Conservation (phyloP, 1,140 invertebrate species). For the Pogonomyrmex californicus region DNA sequence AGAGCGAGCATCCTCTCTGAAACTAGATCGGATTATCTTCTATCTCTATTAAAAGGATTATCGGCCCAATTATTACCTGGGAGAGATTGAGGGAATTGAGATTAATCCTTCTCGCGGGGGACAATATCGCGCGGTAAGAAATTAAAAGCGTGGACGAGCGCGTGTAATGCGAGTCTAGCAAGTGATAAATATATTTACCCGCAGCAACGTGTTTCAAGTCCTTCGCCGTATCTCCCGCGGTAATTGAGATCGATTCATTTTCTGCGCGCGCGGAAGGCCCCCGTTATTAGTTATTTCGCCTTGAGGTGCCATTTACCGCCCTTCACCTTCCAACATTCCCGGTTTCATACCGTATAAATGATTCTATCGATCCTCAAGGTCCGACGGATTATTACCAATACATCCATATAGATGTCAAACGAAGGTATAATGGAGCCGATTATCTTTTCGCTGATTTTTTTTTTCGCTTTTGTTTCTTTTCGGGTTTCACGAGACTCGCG, state of each 20-base stretch:
- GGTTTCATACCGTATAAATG: constrained; percentile 46
- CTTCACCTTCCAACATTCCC: constrained; percentile 55
- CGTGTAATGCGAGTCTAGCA: not conserved
- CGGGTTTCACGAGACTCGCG: not conserved
- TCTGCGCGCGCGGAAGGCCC: not conserved
- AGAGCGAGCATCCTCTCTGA: not conserved
- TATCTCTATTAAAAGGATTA: not conserved
- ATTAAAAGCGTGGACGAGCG: not conserved
- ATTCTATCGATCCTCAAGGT: constrained; percentile 45
- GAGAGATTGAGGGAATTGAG: constrained; percentile 1
- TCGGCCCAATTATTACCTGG: not conserved
- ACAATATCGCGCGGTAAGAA: not conserved
- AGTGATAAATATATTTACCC: constrained; percentile 21
- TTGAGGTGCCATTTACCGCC: constrained; percentile 46
- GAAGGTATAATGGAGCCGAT: constrained; percentile 35
- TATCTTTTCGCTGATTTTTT: constrained; percentile 22
- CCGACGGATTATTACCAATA: constrained; percentile 50
- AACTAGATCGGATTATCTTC: not conserved
- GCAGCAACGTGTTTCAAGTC: not conserved
- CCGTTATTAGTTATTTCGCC: constrained; percentile 51
- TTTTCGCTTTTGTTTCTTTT: constrained; percentile 6
- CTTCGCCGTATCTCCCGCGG: constrained; percentile 8
- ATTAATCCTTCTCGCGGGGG: constrained; percentile 5
- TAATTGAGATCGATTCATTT: constrained; percentile 64
- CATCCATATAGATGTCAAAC: constrained; percentile 58